Evolutionary conservation across 2,888 invertebrate species (phyloP).

Genomic region (Hypercompe scribonia): DNA sequence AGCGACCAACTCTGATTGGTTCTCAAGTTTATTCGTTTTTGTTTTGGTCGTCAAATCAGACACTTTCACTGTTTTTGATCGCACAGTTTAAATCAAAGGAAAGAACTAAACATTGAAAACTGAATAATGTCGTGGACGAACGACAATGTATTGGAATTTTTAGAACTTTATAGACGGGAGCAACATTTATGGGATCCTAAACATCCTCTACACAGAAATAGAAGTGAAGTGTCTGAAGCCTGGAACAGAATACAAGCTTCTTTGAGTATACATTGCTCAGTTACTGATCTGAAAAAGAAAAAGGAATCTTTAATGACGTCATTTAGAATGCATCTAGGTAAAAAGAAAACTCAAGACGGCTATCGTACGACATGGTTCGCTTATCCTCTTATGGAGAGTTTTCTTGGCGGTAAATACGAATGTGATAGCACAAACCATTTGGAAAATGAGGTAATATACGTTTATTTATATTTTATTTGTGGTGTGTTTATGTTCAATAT

Average conservation of each 20-base stretch:
- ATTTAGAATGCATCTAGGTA: slow-evolving; percentile 72
- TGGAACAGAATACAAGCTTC: slow-evolving; percentile 76
- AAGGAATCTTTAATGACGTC: slow-evolving; percentile 82
- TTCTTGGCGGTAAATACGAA: slow-evolving; percentile 78
- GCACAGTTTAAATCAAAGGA: background rate
- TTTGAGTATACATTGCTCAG: slow-evolving; percentile 66
- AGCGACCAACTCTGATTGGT: slow-evolving; percentile 63
- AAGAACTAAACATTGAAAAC: background rate
- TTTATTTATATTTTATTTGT: background rate
- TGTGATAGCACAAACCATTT: slow-evolving; percentile 69
- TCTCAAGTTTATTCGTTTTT: slow-evolving; percentile 51
- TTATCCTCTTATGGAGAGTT: slow-evolving; percentile 77
- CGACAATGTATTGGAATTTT: slow-evolving; percentile 73
- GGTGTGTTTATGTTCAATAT: background rate
- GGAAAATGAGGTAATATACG: slow-evolving; percentile 67
- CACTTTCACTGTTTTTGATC: slow-evolving; percentile 34
- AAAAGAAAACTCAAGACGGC: slow-evolving; percentile 64
- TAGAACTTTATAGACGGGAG: slow-evolving; percentile 75
- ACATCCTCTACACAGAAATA: slow-evolving; percentile 72
- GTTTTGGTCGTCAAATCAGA: slow-evolving; percentile 45
- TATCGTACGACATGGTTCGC: slow-evolving; percentile 79
- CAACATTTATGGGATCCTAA: slow-evolving; percentile 78
- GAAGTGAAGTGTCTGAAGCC: slow-evolving; percentile 70
- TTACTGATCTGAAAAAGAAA: slow-evolving; percentile 77
- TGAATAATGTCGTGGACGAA: slow-evolving; percentile 72